These are phyloP conservation scores for Auanema freiburgensis DNA, from an alignment of 2,888 invertebrate genomes.

Conservation along the genomic window DNA sequence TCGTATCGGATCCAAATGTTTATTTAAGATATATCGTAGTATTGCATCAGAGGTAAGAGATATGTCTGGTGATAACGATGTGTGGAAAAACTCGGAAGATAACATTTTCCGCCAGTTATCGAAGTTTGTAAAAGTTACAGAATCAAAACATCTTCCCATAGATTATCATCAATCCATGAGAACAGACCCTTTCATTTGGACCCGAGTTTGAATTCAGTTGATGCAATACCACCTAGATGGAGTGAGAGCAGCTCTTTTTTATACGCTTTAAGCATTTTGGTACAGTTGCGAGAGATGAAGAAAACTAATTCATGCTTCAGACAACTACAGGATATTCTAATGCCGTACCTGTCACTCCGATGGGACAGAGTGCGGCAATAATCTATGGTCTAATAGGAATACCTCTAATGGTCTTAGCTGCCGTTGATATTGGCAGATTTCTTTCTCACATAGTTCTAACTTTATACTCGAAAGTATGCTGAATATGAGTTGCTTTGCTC, in stretches of 20 bases:
- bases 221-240: conserved; percentile 59
- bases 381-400: conserved; percentile 59
- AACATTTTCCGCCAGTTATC: neutral
- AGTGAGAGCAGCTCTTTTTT: conserved; percentile 52
- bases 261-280: conserved; percentile 62
- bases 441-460: conserved; percentile 58
- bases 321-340: conserved; percentile 62
- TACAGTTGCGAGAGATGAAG: conserved; percentile 19
- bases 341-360: conserved; percentile 54
- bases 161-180: conserved; percentile 52
- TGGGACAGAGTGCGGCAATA: conserved; percentile 58
- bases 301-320: conserved; percentile 25
- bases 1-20: neutral
- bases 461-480: conserved; percentile 50
- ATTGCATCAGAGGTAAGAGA: neutral
- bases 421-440: conserved; percentile 63
- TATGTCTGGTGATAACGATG: conserved; percentile 2
- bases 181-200: conserved; percentile 46
- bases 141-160: conserved; percentile 5
- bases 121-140: neutral
- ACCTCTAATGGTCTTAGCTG: conserved; percentile 62
- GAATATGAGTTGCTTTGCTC: no score
- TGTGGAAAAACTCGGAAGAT: neutral
- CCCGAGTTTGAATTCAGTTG: conserved; percentile 31
- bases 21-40: neutral